Evolutionary conservation across 2,888 invertebrate species (phyloP), one percentile per base, ranked within the genome.

Genomic region (Chymomyza fuscimana): DNA sequence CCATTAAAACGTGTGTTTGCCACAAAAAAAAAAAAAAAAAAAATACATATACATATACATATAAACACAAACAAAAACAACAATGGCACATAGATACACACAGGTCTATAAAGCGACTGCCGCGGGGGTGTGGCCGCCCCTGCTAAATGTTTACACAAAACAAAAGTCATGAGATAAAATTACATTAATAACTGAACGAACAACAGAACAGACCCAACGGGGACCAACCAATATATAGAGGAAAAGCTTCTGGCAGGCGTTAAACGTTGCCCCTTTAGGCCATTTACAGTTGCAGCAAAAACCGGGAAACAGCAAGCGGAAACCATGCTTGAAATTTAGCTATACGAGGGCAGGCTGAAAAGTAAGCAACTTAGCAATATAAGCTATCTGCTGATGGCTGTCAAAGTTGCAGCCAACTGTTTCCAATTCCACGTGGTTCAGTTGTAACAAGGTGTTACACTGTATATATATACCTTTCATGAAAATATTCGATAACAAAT

Each of bases 81-180:
- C 67, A 74, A 67, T 79, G 72, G n/a, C 64, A 67, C 66, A 67
- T 61, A 72, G 70, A 50, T 54, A 25, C 50, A 51, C 51, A 62
- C 59, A 40, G 15, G 40, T 52, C 32, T 7, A 65, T 59, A 52
- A 15, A 69, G 75, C 12, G 40, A 70, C 65, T 74, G 78, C 67
- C 64, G 72, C 72, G 65, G 63, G 65, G 73, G 62, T 67, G 63
- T 61, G 79, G 76, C 75, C 7, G 25, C 32, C 16, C 2, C 32
- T 15, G 65, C 70, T 51, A 63, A 67, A 74, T 79, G 84, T 86
- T 83, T 81, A 79, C 75, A 84, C 75, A 76, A 78, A 78, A 84
- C 87, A 86, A 87, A 88, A 86, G 86, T 77, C 76, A 87, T 73
- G 66, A 88, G 83, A 88, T 87, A 88, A 86, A 87, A 88, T 86